Evolutionary conservation across 1,140 invertebrate genomes (phyloP), one percentile per base, ranked within the genome.

Genomic region (Brachionus angularis): DNA sequence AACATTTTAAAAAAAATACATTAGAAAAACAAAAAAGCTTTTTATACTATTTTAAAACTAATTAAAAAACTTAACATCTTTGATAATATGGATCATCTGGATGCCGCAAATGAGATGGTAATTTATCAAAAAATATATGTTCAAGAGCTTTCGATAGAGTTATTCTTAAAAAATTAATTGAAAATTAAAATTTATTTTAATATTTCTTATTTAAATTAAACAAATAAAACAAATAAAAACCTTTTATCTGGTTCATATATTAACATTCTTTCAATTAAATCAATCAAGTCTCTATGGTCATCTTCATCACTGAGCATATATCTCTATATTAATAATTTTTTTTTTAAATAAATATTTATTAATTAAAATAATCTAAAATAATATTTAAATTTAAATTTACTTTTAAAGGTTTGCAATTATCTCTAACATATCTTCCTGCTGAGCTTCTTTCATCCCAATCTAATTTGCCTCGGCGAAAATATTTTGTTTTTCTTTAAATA

Each of bases 351-450:
- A 27, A n/a, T 31, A 12, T 47, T 16, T 46, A 33, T n/a, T n/a
- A n/a, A n/a, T n/a, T n/a, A n/a, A n/a, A n/a, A n/a, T n/a, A n/a
- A n/a, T n/a, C n/a, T n/a, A n/a, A n/a, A n/a, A n/a, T n/a, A n/a
- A n/a, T n/a, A n/a, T n/a, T n/a, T n/a, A 46, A 44, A n/a, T 36
- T 25, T 25, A 33, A 5, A 3, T 16, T 10, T 64, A 67, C 62
- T 81, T 87, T 83, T 72, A 98, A 82, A 46, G 91, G 93, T 85
- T 96, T 96, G 84, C 95, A 98, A 81, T 97, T 96, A 78, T 98
- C 78, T 61, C 79, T 74, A 16, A 82, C 80, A 75, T 82, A 82
- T 58, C 77, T 71, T 14, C 79, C 78, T 36, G 76, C 74, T 21
- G 75, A 74, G 69, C 76, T 78, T 53, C 79, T 75, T 25, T 75